phyloP scores from a whole-genome alignment of 2,113 vertebrate genomes.

The Benitochromis conjunctus region DNA sequence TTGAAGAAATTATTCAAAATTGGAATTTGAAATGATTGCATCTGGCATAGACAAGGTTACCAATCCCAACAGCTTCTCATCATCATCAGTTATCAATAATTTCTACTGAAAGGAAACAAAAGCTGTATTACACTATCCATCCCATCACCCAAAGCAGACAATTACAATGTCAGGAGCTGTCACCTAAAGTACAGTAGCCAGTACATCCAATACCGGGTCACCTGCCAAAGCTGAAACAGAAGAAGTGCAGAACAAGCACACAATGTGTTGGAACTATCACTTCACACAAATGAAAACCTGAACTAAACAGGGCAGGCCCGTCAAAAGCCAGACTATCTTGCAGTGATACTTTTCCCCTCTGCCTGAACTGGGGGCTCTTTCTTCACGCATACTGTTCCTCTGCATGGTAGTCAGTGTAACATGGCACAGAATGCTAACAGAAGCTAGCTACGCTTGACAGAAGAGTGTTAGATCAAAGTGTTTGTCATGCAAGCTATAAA shows the following conservation, averaged over 20 bases:
- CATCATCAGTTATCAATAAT: conserved; percentile 63
- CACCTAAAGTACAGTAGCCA: conserved; percentile 58
- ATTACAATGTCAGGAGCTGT: conserved; percentile 72
- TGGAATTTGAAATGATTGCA: conserved; percentile 5
- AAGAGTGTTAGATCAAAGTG: background rate
- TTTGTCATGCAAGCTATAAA: background rate
- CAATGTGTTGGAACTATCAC: conserved; percentile 71
- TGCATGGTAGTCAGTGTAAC: conserved; percentile 17
- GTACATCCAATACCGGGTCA: conserved; percentile 61
- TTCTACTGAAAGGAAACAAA: conserved; percentile 59
- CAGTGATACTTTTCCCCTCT: conserved; percentile 70
- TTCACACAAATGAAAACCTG: conserved; percentile 58
- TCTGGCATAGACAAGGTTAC: background rate
- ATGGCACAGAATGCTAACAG: conserved; percentile 9
- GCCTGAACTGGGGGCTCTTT: conserved; percentile 83
- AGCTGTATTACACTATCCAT: conserved; percentile 51
- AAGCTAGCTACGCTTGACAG: conserved; percentile 16
- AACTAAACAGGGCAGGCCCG: conserved; percentile 46
- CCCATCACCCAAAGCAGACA: conserved; percentile 57
- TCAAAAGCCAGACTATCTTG: conserved; percentile 38
- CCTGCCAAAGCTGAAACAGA: conserved; percentile 65
- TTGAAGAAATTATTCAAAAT: background rate
- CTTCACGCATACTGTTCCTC: conserved; percentile 69
- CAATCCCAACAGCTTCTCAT: conserved; percentile 32
- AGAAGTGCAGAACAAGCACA: conserved; percentile 68